Evolutionary conservation across 2,888 invertebrate genomes (phyloP).

Genomic region (Deilephila porcellus): DNA sequence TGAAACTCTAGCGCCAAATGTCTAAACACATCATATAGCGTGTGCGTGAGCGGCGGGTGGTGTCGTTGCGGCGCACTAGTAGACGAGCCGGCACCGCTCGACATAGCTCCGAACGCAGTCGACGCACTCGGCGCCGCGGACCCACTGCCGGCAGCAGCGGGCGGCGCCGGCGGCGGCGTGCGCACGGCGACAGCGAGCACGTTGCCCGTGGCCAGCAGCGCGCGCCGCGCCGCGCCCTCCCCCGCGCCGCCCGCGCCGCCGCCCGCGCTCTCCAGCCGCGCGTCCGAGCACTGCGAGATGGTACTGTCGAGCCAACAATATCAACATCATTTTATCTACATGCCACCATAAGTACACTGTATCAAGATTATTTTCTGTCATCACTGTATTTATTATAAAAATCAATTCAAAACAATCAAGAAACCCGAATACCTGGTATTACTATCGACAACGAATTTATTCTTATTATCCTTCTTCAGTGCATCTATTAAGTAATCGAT

Average conservation of each 20-base stretch:
- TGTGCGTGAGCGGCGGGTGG: constrained; percentile 72
- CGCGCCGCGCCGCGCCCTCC: constrained; percentile 88
- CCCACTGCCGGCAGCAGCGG: constrained; percentile 42
- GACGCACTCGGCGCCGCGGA: constrained; percentile 50
- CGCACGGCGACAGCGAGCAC: constrained; percentile 77
- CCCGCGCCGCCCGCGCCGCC: constrained; percentile 93
- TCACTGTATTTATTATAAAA: too few species aligned
- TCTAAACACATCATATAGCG: constrained; percentile 74
- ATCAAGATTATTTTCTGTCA: background rate
- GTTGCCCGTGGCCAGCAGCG: constrained; percentile 87
- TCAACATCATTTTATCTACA: background rate
- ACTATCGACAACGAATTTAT: constrained; percentile 64
- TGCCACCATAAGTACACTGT: background rate
- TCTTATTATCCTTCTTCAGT: constrained; percentile 70
- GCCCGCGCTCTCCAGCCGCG: constrained; percentile 91
- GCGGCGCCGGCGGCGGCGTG: constrained; percentile 48
- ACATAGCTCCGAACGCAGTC: constrained; percentile 44
- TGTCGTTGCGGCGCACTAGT: constrained; percentile 47
- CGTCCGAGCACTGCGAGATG: constrained; percentile 75
- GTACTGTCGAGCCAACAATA: constrained; percentile 51
- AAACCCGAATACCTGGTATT: constrained; percentile 59
- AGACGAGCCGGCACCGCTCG: constrained; percentile 30
- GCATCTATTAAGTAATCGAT: constrained; percentile 86
- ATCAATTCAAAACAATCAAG: background rate
- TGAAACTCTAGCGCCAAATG: constrained; percentile 83